Evolutionary conservation across 2,113 vertebrate species (phyloP).

Genomic region (Morphnarchus princeps): DNA sequence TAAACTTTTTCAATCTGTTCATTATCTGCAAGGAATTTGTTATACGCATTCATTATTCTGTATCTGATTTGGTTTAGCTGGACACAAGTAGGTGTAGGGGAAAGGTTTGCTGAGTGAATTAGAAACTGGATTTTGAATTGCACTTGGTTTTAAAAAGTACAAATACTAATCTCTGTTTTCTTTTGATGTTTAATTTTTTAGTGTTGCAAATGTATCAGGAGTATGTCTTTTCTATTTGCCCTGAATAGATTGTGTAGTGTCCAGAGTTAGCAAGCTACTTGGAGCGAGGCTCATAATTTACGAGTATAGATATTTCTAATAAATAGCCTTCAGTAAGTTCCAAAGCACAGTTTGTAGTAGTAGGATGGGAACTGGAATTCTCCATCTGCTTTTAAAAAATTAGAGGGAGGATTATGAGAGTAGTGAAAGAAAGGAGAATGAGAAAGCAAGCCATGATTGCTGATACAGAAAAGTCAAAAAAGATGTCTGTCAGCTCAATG

Average conservation of each 20-base stretch:
- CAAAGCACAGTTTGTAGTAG: background rate
- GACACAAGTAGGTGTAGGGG: background rate
- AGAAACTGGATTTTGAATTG: background rate
- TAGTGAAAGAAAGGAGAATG: background rate
- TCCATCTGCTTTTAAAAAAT: constrained; percentile 16
- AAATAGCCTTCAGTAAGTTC: background rate
- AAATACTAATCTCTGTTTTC: background rate
- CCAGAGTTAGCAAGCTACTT: background rate
- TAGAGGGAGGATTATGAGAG: background rate
- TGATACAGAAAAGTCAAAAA: constrained; percentile 1
- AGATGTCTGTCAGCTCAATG: background rate
- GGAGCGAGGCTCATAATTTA: background rate
- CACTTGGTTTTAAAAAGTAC: background rate
- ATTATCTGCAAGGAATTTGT: background rate
- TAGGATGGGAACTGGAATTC: background rate
- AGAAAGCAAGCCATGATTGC: constrained; percentile 10
- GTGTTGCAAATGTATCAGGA: background rate
- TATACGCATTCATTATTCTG: background rate
- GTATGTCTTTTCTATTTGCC: background rate
- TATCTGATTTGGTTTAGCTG: background rate
- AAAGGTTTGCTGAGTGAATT: background rate
- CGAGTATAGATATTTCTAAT: background rate
- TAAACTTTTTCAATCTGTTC: background rate
- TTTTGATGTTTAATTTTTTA: background rate
- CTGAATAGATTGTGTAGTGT: background rate